Percentiles rank a stretch among this genome's conserved stretches.
phyloP scores from a whole-genome alignment of 2,113 vertebrate species.

The Casuarius casuarius region DNA sequence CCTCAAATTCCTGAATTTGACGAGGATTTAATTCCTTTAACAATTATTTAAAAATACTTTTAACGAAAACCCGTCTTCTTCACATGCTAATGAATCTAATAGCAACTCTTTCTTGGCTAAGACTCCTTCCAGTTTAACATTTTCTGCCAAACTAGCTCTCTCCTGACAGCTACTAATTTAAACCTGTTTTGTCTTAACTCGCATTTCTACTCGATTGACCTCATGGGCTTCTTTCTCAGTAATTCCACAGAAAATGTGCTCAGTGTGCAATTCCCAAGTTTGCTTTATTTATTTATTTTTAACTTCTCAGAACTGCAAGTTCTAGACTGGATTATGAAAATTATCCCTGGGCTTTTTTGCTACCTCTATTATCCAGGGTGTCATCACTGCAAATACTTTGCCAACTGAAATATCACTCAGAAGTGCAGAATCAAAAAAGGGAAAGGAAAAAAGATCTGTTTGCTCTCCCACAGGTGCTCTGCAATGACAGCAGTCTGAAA shows the following conservation, averaged over 20 bases:
- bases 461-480: background rate
- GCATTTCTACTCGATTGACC: slow-evolving; percentile 33
- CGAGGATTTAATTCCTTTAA: background rate
- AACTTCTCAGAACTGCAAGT: background rate
- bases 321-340: background rate
- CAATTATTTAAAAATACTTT: background rate
- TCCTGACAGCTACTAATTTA: slow-evolving; percentile 52
- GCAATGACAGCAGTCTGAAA: background rate
- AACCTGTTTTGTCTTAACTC: slow-evolving; percentile 31
- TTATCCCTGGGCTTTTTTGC: background rate
- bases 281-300: slow-evolving; percentile 3
- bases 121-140: background rate
- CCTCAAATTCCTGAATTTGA: background rate
- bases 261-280: background rate
- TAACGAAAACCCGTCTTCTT: background rate
- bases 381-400: background rate
- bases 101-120: slow-evolving; percentile 6
- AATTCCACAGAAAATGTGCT: slow-evolving; percentile 18
- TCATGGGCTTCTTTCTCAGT: background rate
- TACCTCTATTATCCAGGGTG: background rate
- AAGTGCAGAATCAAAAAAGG: background rate
- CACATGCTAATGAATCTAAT: background rate
- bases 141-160: slow-evolving; percentile 42
- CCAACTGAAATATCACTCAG: background rate
- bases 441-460: background rate